phyloP scores from a whole-genome alignment of 2,113 vertebrate genomes.

The Dryoscopus gambensis region DNA sequence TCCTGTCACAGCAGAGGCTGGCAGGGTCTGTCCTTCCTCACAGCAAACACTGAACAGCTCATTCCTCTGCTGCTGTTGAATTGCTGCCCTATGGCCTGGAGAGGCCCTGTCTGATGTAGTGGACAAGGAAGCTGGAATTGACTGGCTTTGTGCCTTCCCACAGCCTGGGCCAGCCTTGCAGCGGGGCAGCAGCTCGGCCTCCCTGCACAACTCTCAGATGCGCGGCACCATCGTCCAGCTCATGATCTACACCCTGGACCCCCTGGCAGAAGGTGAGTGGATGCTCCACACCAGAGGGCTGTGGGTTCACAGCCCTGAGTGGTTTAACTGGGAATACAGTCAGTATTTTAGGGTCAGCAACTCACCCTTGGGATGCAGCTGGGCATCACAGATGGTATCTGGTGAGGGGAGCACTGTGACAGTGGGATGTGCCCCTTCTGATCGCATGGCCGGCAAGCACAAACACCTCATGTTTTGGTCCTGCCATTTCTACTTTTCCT shows the following conservation, averaged over 20 bases:
- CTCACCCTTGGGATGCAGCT: not conserved
- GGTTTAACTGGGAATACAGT: not conserved
- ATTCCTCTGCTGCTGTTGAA: not conserved
- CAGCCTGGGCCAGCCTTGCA: constrained; percentile 82
- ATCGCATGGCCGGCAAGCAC: accelerated
- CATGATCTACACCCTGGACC: constrained; percentile 93
- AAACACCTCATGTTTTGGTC: not conserved
- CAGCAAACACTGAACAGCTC: not conserved
- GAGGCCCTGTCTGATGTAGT: not conserved
- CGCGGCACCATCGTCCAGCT: constrained; percentile 91
- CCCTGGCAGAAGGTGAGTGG: constrained; percentile 86
- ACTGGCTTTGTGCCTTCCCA: constrained; percentile 34
- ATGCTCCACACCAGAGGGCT: not conserved
- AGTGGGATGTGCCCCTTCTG: not conserved
- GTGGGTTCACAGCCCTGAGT: not conserved
- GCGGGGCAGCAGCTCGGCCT: constrained; percentile 87
- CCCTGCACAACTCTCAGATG: constrained; percentile 93
- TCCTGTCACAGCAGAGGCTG: not conserved
- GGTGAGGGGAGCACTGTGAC: not conserved
- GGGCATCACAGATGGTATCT: not conserved
- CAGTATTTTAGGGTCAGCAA: not conserved
- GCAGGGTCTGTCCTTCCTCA: not conserved
- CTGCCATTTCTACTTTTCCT: not conserved
- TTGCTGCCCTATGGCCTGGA: not conserved
- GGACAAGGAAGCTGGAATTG: not conserved